phyloP scores from a whole-genome alignment of 2,888 invertebrate species.

The Tupiocoris notatus region DNA sequence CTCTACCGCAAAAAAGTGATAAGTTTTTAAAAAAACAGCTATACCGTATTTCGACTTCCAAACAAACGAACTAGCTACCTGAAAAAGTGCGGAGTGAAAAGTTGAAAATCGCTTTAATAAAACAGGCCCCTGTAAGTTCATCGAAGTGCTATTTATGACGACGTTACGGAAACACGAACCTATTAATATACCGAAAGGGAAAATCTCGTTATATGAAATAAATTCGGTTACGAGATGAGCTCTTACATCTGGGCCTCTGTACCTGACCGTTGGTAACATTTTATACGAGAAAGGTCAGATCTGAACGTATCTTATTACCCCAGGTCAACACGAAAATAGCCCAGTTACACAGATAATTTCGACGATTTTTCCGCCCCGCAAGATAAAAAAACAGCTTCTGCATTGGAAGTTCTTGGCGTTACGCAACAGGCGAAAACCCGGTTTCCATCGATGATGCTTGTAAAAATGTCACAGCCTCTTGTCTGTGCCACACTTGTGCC shows the following conservation, averaged over 20 bases:
- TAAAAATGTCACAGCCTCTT: conserved; percentile 14
- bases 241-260: background rate
- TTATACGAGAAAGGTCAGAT: background rate
- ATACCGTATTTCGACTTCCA: too few relatives aligned
- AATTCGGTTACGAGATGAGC: background rate
- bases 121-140: too few relatives aligned
- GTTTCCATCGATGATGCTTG: background rate
- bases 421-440: conserved; percentile 6
- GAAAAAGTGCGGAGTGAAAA: too few relatives aligned
- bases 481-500: conserved; percentile 20
- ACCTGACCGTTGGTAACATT: background rate
- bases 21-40: too few relatives aligned
- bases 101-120: too few relatives aligned
- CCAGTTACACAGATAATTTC: background rate
- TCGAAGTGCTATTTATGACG: too few relatives aligned
- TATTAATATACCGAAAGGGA: background rate
- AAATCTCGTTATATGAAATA: background rate
- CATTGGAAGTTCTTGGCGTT: background rate
- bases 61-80: too few relatives aligned
- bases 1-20: too few relatives aligned
- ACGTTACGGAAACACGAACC: background rate
- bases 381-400: background rate
- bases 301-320: background rate
- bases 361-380: background rate
- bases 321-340: background rate